A percentile compares a stretch with the other conserved stretches of the same genome.
phyloP scores from a whole-genome alignment of 2,113 vertebrate genomes.

The Parus major region DNA sequence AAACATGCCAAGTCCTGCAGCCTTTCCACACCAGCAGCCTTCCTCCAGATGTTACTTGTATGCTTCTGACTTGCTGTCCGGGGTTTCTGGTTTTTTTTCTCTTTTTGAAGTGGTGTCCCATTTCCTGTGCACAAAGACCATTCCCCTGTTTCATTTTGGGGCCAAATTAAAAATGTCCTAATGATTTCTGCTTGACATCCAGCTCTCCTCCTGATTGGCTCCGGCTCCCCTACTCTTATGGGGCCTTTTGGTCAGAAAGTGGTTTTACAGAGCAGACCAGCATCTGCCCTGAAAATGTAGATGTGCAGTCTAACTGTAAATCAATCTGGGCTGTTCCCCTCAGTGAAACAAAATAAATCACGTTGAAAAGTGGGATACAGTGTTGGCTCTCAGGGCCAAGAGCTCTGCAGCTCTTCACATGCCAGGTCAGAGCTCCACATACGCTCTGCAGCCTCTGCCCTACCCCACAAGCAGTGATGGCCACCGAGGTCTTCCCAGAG shows the following conservation, averaged over 20 bases:
- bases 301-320: background rate
- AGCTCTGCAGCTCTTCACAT: background rate
- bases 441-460: background rate
- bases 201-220: background rate
- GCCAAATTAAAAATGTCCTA: background rate
- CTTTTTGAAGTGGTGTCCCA: constrained; percentile 48
- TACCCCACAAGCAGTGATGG: background rate
- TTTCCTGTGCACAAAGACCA: constrained; percentile 29
- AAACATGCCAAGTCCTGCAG: constrained; percentile 44
- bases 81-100: background rate
- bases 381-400: background rate
- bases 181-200: background rate
- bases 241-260: background rate
- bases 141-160: background rate
- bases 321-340: background rate
- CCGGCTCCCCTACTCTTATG: background rate
- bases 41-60: constrained; percentile 42
- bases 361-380: background rate
- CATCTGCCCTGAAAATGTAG: background rate
- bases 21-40: background rate
- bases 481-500: background rate
- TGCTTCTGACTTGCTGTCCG: background rate
- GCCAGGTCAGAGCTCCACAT: background rate
- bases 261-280: background rate
- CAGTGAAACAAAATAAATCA: background rate